Conservation (phyloP, 2,888 invertebrate species). For the Cantharis rufa region DNA sequence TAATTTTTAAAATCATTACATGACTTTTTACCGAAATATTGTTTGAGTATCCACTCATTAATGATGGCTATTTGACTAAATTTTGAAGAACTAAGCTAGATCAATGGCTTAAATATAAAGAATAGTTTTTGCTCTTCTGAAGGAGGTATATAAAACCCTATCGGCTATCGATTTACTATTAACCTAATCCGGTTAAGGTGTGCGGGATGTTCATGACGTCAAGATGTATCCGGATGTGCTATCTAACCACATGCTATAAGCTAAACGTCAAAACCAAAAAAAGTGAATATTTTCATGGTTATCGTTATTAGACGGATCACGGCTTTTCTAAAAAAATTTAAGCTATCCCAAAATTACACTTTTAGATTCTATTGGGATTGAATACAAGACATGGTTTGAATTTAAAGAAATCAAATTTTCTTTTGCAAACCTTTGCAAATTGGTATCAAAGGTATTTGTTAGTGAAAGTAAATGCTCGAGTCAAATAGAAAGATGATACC, state of each 20-base stretch:
- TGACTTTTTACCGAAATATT: too few species aligned
- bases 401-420: slow-evolving; percentile 15
- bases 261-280: slow-evolving; percentile 23
- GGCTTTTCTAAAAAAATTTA: slow-evolving; percentile 22
- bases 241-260: slow-evolving; percentile 29
- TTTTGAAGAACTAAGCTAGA: slow-evolving; percentile 23
- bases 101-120: slow-evolving; percentile 28
- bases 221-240: slow-evolving; percentile 31
- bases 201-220: slow-evolving; percentile 27
- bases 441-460: not conserved
- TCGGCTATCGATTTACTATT: slow-evolving; percentile 33
- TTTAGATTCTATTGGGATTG: slow-evolving; percentile 20
- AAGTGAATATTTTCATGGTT: slow-evolving; percentile 17
- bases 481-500: not conserved
- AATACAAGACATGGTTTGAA: slow-evolving; percentile 12
- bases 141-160: slow-evolving; percentile 31
- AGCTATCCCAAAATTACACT: slow-evolving; percentile 13
- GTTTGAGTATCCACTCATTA: not conserved
- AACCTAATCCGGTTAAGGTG: slow-evolving; percentile 33
- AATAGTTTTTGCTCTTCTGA: slow-evolving; percentile 25
- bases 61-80: not conserved
- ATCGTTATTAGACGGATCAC: slow-evolving; percentile 25
- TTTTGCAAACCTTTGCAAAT: slow-evolving; percentile 1
- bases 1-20: not conserved
- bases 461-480: not conserved